A percentile compares a stretch with the other conserved stretches of the same genome.
Evolutionary conservation across 1,140 invertebrate genomes (phyloP).

Genomic region (Drosophila pandora): DNA sequence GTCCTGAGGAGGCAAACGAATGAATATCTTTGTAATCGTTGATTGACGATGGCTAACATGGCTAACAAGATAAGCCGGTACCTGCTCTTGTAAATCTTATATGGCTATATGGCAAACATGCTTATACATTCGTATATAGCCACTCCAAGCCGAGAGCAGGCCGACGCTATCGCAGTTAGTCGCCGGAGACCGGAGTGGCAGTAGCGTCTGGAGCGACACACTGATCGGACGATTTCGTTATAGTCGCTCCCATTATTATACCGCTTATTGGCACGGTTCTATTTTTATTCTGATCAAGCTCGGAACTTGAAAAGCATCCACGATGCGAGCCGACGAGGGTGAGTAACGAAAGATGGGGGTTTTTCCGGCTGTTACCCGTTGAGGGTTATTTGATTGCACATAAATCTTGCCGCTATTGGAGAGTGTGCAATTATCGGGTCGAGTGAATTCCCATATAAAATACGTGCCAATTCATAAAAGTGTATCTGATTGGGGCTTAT

Average conservation of each 20-base stretch:
- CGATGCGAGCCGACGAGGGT: slow-evolving; percentile 54
- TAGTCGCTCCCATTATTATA: slow-evolving; percentile 1
- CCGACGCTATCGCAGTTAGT: background rate
- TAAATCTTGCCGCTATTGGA: slow-evolving; percentile 1
- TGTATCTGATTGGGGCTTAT: slow-evolving; percentile 35
- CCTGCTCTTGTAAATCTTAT: slow-evolving; percentile 55
- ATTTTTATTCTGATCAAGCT: background rate
- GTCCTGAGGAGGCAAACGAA: background rate
- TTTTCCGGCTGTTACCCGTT: slow-evolving; percentile 18
- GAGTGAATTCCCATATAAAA: slow-evolving; percentile 7
- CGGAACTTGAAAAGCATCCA: slow-evolving; percentile 12
- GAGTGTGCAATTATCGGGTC: slow-evolving; percentile 18
- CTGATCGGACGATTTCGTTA: slow-evolving; percentile 46
- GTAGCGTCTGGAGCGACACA: slow-evolving; percentile 58
- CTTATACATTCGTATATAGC: background rate
- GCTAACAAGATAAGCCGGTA: slow-evolving; percentile 50
- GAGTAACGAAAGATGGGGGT: slow-evolving; percentile 36
- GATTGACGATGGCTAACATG: slow-evolving; percentile 2
- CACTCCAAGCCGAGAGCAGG: slow-evolving; percentile 1
- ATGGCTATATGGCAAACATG: slow-evolving; percentile 14
- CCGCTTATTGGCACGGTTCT: background rate
- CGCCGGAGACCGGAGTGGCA: slow-evolving; percentile 44
- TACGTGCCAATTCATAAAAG: slow-evolving; percentile 56
- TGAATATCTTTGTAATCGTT: slow-evolving; percentile 33
- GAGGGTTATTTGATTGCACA: slow-evolving; percentile 15